Evolutionary conservation across 2,113 vertebrate species (phyloP).

Genomic region (Grammomys dolichurus): DNA sequence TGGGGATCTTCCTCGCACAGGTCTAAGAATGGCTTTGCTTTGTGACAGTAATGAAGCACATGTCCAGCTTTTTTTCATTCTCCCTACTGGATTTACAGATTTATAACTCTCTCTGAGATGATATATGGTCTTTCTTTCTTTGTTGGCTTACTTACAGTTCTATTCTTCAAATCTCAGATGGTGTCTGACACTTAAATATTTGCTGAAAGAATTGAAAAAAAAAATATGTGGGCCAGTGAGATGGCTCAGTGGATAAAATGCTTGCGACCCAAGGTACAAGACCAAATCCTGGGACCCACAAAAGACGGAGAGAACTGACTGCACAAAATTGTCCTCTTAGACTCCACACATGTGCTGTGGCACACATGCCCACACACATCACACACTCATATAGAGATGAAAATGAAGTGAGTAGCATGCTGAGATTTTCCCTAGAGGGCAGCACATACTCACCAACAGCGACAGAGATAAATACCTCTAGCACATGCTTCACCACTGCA

Average conservation of each 20-base stretch:
- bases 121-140: neutral
- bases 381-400: neutral
- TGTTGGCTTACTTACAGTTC: neutral
- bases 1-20: neutral
- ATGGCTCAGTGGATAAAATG: neutral
- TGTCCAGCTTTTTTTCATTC: neutral
- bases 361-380: neutral
- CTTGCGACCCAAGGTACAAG: neutral
- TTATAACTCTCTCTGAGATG: neutral
- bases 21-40: neutral
- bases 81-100: neutral
- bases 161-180: neutral
- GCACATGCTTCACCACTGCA: conserved; percentile 97
- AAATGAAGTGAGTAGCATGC: neutral
- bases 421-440: neutral
- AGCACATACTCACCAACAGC: neutral
- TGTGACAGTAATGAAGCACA: neutral
- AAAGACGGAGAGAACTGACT: neutral
- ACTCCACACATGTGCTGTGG: too few relatives aligned
- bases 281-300: neutral
- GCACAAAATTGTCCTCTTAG: neutral
- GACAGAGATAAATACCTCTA: conserved; percentile 90
- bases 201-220: neutral
- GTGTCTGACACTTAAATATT: neutral
- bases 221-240: neutral